Evolutionary conservation across 2,888 invertebrate genomes (phyloP), one percentile per base, ranked within the genome.

Genomic region (Ophraella communa): DNA sequence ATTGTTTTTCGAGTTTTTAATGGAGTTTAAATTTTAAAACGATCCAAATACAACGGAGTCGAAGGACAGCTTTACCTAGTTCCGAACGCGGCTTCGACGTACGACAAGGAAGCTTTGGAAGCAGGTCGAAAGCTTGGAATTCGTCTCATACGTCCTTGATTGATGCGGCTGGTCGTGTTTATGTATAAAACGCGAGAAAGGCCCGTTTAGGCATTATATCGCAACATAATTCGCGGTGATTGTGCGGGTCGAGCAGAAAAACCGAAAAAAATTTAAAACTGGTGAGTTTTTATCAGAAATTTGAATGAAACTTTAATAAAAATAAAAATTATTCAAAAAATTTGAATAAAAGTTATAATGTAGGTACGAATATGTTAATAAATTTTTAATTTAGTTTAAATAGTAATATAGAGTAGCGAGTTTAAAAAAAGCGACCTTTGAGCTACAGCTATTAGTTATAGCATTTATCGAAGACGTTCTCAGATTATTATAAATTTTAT

Each of bases 181-280:
- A 66, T 62, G 62, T 73, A 74, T 75, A 75, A 71, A 75, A 71
- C 65, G 67, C 62, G 60, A 69, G 65, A 64, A 71, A 67, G 62
- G 64, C 67, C 51, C 68, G 62, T 70, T 65, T 68, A 69, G 62
- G 60, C 65, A 64, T 53, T 71, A 75, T 63, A 72, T 61, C 65
- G 56, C 66, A 65, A 68, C 63, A 62, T 55, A 67, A 62, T 69
- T 69, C 49, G 56, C 60, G 65, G 68, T 68, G 68, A 57, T 55
- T 39, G 47, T 60, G 60, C 14, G 21, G 42, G 1, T 35, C 24
- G 24, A 44, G 20, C 8, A 14, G 52, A 44, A 30, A 21, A 61
- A 58, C 27, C 20, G 53, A 39, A 42, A 1, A 30, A 23, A 49
- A 53, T 21, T 49, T 60, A 45, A 39, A 45, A 61, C 56, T 57